Conservation (phyloP, 2,888 invertebrate species). For the Dynastes maya region DNA sequence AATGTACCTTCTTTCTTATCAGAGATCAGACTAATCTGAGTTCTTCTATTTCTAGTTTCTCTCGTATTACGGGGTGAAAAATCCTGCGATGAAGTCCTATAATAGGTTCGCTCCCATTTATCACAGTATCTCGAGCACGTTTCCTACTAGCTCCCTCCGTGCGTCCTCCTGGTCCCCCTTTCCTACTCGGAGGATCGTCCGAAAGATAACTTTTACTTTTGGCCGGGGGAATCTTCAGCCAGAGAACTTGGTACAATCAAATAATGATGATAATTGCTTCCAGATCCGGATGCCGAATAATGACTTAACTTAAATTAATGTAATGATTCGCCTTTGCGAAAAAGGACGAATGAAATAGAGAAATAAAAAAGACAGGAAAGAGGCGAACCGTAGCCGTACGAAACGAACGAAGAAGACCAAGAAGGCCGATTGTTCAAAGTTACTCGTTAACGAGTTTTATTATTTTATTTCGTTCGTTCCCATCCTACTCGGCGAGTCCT, state of each 20-base stretch:
- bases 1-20: constrained; percentile 61
- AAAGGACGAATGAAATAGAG: constrained; percentile 48
- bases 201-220: constrained; percentile 63
- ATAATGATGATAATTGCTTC: constrained; percentile 67
- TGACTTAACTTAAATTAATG: constrained; percentile 67
- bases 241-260: constrained; percentile 60
- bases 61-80: constrained; percentile 64
- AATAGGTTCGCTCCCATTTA: constrained; percentile 66
- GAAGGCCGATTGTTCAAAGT: constrained; percentile 63
- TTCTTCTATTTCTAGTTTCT: constrained; percentile 67
- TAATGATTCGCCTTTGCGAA: constrained; percentile 64
- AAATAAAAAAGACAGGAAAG: constrained; percentile 48
- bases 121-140: constrained; percentile 67
- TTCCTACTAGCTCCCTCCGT: constrained; percentile 56
- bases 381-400: constrained; percentile 56
- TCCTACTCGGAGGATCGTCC: constrained; percentile 15
- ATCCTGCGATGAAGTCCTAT: constrained; percentile 66
- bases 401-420: background rate
- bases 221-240: constrained; percentile 17
- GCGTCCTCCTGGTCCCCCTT: background rate
- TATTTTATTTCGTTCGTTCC: constrained; percentile 57
- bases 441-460: constrained; percentile 63
- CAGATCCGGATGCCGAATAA: constrained; percentile 64
- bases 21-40: constrained; percentile 67
- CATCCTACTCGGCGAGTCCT: background rate